A percentile compares a stretch with the other conserved stretches of the same genome.
Evolutionary conservation across 2,113 vertebrate species (phyloP).

Genomic region (Rhinogobius similis): DNA sequence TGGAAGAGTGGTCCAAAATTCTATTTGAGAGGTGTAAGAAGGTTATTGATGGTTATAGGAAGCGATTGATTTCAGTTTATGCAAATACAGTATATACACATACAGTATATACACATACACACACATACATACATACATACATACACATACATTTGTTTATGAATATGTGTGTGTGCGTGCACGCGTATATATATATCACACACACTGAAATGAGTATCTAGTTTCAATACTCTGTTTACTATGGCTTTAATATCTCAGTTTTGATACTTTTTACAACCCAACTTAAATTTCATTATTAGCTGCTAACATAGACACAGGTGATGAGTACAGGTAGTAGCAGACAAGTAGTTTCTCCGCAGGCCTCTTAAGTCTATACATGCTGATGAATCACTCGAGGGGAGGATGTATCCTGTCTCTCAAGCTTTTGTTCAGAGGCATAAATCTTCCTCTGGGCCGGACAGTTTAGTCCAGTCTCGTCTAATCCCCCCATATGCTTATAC

Average conservation of each 20-base stretch:
- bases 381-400: constrained; percentile 67
- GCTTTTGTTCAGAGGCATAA: constrained; percentile 67
- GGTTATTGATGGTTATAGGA: no score
- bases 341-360: constrained; percentile 22
- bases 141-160: no score
- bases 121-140: no score
- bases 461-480: constrained; percentile 45
- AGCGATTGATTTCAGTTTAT: no score
- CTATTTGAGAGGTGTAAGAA: no score
- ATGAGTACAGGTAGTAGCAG: constrained; percentile 33
- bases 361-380: constrained; percentile 37
- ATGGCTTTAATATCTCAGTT: constrained; percentile 40
- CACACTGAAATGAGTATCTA: no score
- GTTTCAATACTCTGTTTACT: no score
- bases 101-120: no score
- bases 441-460: constrained; percentile 59
- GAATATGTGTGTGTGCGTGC: no score
- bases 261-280: constrained; percentile 23
- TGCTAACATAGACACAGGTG: neutral
- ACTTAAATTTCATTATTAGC: neutral
- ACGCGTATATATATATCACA: no score
- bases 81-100: no score
- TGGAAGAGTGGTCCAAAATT: no score
- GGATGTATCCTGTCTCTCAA: constrained; percentile 52
- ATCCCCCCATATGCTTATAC: constrained; percentile 61